Base-by-base conservation (phyloP, 2,113 vertebrate species). In the Myanophis thanlyinensis region DNA sequence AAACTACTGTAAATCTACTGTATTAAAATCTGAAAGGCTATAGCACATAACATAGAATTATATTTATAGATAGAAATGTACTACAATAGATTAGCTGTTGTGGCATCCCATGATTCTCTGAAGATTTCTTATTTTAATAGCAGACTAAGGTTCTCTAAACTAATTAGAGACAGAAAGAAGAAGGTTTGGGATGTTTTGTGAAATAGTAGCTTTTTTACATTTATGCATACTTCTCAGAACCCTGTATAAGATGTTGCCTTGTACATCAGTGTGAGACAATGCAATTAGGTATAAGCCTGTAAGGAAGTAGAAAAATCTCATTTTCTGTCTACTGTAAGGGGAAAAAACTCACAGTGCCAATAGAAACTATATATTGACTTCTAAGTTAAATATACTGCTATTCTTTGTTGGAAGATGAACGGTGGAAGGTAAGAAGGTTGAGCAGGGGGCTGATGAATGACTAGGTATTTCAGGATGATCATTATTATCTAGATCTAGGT, bases 271-370 rank as follows among this genome's bases (percentile, higher is more conserved):
- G 12, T 0, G 84, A 94, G 67, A 90, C 89, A 48, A 47, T 92
- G 6, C 62, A 90, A 87, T 91, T 91, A 48, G 91, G 59, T 52
- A 18, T 40, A 62, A 44, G 73, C 89, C 93, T 56, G 0, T 85
- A 80, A 46, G 90, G 49, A 89, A 91, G 59, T 40, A 93, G 59
- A 89, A 93, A 90, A 51, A 48, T 84, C 53, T 93, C 8, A 1
- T 90, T 94, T 89, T 73, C 93, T 90, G 53, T 87, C 73, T 91
- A 25, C 89, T 85, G 4, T n/a, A n/a, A 30, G 3, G 22, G 54
- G 0, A 35, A 35, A 62, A 0, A 30, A 48, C 92, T 93, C 95
- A 95, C 92, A 73, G 87, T 95, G 91, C 22, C 90, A 94, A 46
- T 30, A 54, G 88, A 18, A 89, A 85, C 11, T 54, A 11, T 10